These are phyloP conservation scores for Chironomus tentans DNA, from an alignment of 2,888 invertebrate species.

Conservation along the genomic window DNA sequence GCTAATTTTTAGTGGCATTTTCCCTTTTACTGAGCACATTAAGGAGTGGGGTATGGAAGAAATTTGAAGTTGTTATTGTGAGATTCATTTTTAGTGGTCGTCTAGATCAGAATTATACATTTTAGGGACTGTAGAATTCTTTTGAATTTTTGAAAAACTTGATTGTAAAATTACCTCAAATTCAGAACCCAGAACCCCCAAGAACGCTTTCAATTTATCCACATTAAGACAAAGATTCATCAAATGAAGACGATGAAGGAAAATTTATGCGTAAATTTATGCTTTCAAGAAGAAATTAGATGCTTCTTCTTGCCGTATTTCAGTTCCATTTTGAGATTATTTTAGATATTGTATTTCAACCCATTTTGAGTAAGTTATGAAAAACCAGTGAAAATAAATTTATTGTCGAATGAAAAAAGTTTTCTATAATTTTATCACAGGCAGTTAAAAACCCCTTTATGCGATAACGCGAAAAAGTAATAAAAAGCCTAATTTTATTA, in stretches of 20 bases:
- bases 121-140: too few species aligned
- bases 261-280: not conserved
- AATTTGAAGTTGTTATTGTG: too few species aligned
- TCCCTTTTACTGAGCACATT: not conserved
- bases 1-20: conserved; percentile 19
- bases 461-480: conserved; percentile 26
- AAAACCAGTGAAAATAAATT: not conserved
- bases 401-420: conserved; percentile 8
- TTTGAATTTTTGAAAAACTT: too few species aligned
- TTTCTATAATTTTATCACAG: conserved; percentile 24
- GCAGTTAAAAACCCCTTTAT: conserved; percentile 21
- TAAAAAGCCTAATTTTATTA: conserved; percentile 24
- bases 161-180: too few species aligned
- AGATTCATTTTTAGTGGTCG: too few species aligned
- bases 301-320: too few species aligned
- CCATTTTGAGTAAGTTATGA: not conserved
- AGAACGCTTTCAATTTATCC: not conserved
- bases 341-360: too few species aligned
- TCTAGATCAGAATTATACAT: too few species aligned
- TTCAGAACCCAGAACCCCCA: too few species aligned
- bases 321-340: too few species aligned
- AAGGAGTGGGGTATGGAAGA: too few species aligned
- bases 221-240: not conserved
- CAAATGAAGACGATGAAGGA: not conserved
- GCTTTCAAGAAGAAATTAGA: too few species aligned